Conservation (phyloP, 2,797 vertebrate genomes). For the Urosaurus nigricauda region DNA sequence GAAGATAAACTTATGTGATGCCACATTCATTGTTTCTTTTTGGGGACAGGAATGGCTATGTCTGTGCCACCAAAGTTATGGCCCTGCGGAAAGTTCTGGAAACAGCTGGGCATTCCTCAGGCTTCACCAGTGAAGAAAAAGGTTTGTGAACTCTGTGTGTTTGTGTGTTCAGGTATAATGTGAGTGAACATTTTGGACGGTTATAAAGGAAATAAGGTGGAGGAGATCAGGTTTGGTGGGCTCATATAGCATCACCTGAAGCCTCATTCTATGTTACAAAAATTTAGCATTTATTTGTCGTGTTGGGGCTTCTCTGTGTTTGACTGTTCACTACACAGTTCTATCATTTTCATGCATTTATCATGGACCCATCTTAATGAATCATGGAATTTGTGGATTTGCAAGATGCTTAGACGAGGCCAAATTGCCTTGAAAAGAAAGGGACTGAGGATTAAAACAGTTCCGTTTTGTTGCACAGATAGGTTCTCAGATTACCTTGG, state of each 20-base stretch:
- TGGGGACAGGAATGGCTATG: conserved; percentile 82
- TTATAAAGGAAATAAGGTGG: background rate
- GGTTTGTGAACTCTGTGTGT: conserved; percentile 68
- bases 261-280: background rate
- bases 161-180: background rate
- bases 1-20: background rate
- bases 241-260: background rate
- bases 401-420: no score
- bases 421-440: no score
- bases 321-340: no score
- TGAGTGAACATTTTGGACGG: background rate
- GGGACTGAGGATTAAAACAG: no score
- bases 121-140: conserved; percentile 89
- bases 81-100: conserved; percentile 85
- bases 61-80: conserved; percentile 91
- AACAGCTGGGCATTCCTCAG: conserved; percentile 77
- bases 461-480: no score
- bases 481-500: no score
- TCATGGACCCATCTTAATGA: no score
- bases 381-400: no score
- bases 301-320: no score
- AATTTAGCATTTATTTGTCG: no score
- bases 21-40: background rate
- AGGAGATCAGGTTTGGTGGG: background rate
- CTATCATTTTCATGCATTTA: no score